Percentiles rank a stretch among this genome's conserved stretches.
These are phyloP conservation scores for Maconellicoccus hirsutus DNA, from an alignment of 1,140 invertebrate species.

Conservation along the genomic window DNA sequence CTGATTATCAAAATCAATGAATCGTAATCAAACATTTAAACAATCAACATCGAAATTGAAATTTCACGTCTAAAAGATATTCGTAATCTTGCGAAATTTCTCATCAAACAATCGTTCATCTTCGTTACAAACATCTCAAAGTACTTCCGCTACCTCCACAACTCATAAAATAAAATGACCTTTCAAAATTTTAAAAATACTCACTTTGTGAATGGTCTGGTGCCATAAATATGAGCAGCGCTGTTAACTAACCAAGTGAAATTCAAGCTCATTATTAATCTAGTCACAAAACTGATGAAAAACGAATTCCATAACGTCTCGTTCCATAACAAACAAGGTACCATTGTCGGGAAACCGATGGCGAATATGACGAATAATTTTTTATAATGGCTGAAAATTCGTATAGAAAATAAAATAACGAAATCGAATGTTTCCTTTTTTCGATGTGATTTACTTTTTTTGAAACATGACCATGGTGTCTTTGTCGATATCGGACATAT, in stretches of 20 bases:
- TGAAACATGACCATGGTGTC: conserved; percentile 66
- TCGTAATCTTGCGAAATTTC: too few relatives aligned
- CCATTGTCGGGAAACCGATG: conserved; percentile 45
- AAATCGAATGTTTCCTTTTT: neutral
- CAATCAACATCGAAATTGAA: too few relatives aligned
- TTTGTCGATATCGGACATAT: conserved; percentile 54
- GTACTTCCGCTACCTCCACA: too few relatives aligned
- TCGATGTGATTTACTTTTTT: conserved; percentile 41
- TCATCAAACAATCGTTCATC: too few relatives aligned
- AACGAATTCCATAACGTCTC: conserved; percentile 37
- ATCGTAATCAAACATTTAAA: too few relatives aligned
- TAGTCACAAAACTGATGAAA: conserved; percentile 31
- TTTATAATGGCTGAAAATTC: conserved; percentile 53
- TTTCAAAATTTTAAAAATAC: too few relatives aligned
- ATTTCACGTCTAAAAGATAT: too few relatives aligned
- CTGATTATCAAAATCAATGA: too few relatives aligned
- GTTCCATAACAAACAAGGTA: conserved; percentile 45
- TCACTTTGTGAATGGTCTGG: conserved; percentile 52
- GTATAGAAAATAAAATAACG: conserved; percentile 15
- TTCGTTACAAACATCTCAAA: too few relatives aligned
- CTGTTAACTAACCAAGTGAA: conserved; percentile 61
- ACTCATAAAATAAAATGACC: too few relatives aligned
- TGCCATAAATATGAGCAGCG: conserved; percentile 54
- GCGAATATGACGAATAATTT: conserved; percentile 49
- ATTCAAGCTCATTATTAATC: conserved; percentile 45